Evolutionary conservation across 1,140 invertebrate species (phyloP).

Genomic region (Pemphigus obesinymphae): DNA sequence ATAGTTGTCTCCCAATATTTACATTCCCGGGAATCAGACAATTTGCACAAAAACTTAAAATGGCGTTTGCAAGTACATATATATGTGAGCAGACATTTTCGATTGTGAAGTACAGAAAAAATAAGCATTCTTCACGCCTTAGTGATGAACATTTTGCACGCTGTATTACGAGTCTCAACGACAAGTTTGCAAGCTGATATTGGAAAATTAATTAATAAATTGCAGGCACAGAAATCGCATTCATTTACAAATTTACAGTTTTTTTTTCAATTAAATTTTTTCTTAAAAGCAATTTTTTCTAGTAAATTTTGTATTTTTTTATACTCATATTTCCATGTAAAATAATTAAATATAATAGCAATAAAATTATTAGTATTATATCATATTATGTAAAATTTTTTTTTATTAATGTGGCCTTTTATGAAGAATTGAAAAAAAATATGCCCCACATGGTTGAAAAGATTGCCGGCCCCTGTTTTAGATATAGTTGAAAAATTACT

Average conservation of each 20-base stretch:
- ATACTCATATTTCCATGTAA: not conserved
- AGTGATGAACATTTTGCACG: not conserved
- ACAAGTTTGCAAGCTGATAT: conserved; percentile 1
- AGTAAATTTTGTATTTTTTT: not conserved
- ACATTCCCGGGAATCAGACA: not conserved
- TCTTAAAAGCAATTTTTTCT: not conserved
- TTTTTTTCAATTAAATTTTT: not conserved
- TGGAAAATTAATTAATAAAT: not conserved
- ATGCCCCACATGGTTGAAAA: no score
- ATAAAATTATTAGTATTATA: not conserved
- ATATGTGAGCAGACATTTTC: no score
- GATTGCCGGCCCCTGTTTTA: not conserved
- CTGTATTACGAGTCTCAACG: not conserved
- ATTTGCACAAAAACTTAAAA: not conserved
- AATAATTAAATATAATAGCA: not conserved
- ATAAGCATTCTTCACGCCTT: not conserved
- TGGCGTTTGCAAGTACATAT: no score
- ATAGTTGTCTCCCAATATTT: not conserved
- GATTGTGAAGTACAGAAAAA: not conserved
- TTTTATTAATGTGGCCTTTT: not conserved
- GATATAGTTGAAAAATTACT: no score
- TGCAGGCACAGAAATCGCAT: not conserved
- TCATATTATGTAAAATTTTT: not conserved
- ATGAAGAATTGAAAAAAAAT: conserved; percentile 3
- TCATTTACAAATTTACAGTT: not conserved